Percentiles rank a stretch among this genome's conserved stretches.
Evolutionary conservation across 1,140 invertebrate species (phyloP).

Genomic region (Vanessa atalanta): DNA sequence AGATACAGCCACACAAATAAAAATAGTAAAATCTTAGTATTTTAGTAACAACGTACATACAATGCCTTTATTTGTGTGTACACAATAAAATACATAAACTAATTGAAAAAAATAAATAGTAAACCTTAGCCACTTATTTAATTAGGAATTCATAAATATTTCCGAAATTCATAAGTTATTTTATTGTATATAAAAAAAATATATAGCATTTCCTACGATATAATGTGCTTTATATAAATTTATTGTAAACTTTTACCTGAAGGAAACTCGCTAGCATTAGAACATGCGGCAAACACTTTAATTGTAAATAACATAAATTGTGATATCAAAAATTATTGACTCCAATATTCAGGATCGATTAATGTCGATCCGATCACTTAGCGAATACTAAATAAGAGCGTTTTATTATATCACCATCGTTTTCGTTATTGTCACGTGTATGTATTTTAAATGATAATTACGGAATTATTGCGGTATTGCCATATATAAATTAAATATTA

Average conservation of each 20-base stretch:
- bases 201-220: neutral
- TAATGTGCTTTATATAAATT: neutral
- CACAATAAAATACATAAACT: neutral
- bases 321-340: constrained; percentile 30
- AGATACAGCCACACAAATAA: no score
- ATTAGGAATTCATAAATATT: neutral
- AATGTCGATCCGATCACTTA: no score
- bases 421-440: neutral
- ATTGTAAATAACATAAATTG: constrained; percentile 42
- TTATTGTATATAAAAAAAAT: constrained; percentile 2
- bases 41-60: no score
- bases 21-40: no score
- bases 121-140: neutral
- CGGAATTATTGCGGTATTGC: neutral
- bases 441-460: neutral
- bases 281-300: constrained; percentile 3
- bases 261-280: neutral
- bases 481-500: neutral
- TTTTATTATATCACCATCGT: neutral
- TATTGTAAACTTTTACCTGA: neutral
- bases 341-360: neutral
- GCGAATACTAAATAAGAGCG: neutral
- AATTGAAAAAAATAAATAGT: neutral
- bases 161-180: neutral
- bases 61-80: neutral